Conservation (phyloP, 2,888 invertebrate species). For the Deroplatys truncata region DNA sequence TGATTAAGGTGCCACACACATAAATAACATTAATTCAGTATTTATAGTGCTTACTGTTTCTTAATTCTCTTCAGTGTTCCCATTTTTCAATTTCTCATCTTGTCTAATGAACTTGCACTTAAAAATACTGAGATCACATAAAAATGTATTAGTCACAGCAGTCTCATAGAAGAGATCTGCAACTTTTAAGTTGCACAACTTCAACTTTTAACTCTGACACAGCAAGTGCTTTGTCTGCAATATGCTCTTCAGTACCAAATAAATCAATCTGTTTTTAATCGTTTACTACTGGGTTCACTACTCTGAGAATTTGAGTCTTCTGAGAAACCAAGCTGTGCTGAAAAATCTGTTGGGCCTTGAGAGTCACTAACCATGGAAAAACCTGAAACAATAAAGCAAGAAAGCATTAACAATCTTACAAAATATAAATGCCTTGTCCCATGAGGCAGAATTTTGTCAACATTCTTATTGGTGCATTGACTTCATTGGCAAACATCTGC, state of each 20-base stretch:
- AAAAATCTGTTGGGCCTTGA: constrained; percentile 81
- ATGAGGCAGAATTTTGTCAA: too few species aligned
- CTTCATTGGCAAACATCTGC: too few species aligned
- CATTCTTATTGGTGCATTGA: too few species aligned
- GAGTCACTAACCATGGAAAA: constrained; percentile 89
- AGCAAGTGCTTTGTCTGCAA: not conserved
- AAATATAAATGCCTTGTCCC: not conserved
- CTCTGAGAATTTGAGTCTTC: constrained; percentile 89
- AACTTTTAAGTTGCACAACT: not conserved
- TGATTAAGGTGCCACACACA: not conserved
- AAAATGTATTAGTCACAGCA: not conserved
- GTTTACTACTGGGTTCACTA: constrained; percentile 71
- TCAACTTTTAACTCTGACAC: not conserved
- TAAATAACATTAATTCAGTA: not conserved
- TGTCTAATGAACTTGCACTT: not conserved
- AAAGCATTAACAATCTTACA: not conserved
- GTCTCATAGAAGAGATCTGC: not conserved
- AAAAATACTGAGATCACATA: not conserved
- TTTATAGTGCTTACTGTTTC: not conserved
- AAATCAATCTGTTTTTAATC: constrained; percentile 64
- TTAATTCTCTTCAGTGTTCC: not conserved
- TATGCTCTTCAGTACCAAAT: not conserved
- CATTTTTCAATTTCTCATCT: too few species aligned
- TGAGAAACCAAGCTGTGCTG: constrained; percentile 81
- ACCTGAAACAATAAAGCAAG: constrained; percentile 51